Percentiles rank a stretch among this genome's conserved stretches.
Conservation (phyloP, 2,888 invertebrate species). For the Empis stercorea region DNA sequence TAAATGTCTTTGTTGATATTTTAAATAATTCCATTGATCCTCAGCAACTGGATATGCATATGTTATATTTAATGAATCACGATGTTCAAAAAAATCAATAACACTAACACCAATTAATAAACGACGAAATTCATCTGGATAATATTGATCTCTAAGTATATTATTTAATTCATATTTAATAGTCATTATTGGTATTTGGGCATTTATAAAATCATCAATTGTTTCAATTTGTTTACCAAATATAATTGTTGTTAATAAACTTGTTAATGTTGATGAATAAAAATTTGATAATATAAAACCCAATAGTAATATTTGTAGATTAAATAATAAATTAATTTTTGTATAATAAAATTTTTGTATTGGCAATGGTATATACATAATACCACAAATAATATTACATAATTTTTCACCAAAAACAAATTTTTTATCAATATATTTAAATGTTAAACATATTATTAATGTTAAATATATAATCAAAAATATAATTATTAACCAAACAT, state of each 20-base stretch:
- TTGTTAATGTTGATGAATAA: constrained; percentile 5
- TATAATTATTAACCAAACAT: constrained; percentile 2
- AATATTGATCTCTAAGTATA: constrained; percentile 3
- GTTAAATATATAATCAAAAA: neutral
- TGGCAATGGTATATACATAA: constrained; percentile 4
- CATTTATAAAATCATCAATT: constrained; percentile 2
- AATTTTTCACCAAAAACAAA: constrained; percentile 1
- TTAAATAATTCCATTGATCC: constrained; percentile 7
- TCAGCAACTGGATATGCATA: constrained; percentile 5
- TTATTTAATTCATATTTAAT: neutral
- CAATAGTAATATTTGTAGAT: constrained; percentile 2
- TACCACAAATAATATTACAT: constrained; percentile 1
- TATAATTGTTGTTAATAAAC: constrained; percentile 4
- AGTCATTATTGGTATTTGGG: constrained; percentile 3
- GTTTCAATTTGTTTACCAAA: constrained; percentile 6
- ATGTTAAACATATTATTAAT: neutral
- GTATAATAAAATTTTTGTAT: neutral
- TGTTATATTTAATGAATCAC: constrained; percentile 4
- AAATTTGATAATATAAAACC: constrained; percentile 7
- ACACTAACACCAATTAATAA: constrained; percentile 1
- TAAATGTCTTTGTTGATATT: constrained; percentile 3
- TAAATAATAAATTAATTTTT: neutral
- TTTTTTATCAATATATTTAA: neutral
- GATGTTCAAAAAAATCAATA: neutral
- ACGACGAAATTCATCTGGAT: neutral